Evolutionary conservation across 2,797 vertebrate genomes (phyloP), one percentile per base, ranked within the genome.

Genomic region (Urophycis tenuis): DNA sequence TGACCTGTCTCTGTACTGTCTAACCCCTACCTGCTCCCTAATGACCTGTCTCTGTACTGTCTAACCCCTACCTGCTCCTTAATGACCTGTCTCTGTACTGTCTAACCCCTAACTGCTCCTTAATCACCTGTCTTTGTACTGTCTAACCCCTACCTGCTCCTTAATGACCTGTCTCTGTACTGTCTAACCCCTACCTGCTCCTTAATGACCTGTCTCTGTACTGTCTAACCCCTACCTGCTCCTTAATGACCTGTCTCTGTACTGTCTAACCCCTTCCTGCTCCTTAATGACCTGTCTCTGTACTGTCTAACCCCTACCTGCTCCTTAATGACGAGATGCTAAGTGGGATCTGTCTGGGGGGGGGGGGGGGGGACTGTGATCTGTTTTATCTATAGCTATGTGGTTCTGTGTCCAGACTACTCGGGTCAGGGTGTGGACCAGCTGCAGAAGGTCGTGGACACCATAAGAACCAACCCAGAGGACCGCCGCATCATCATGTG

Each of bases 401-500:
- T 32, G 73, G 33, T 72, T n/a, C 60, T 19, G 22, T 73, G 74
- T 5, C 53, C 88, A 99, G 97, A 99, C 94, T 98, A 99, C 80
- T 91, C 94, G 0, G 95, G 94, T 75, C 92, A 97, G 91, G 98
- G 98, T 84, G 93, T 98, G 7, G 98, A 99, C 89, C 98, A 99
- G 88, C 87, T 99, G 77, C 95, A 98, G 87, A 94, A 95, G 10
- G 91, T 99, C 74, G 97, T 99, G n/a, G 93, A 99, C 86, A 97
- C 89, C 0, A 98, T 99, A 88, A 97, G 91, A 87, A 94, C 84
- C 22, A 98, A 97, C 81, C 97, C 97, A 64, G 93, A 98, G 19
- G 96, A 98, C 92, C 88, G 97, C 81, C 93, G 97, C 84, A 98
- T 99, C 84, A 96, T 99, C 84, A 94, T 99, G 94, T 99, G 96